Percentiles rank a stretch among this genome's conserved stretches.
phyloP scores from a whole-genome alignment of 37 sponge, comb jelly and placozoan species.

The Hexactinellida sp. region DNA sequence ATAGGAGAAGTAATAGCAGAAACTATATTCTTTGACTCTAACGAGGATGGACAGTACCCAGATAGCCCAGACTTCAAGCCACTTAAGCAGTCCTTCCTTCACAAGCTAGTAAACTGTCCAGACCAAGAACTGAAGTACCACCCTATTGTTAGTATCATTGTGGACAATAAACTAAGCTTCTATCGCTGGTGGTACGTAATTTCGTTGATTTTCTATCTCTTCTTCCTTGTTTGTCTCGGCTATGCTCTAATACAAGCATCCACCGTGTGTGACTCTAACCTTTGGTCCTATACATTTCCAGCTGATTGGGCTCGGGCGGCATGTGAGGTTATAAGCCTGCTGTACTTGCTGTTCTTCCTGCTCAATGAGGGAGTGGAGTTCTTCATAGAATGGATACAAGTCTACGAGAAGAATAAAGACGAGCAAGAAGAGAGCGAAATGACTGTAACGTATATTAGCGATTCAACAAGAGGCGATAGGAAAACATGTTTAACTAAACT shows the following conservation, averaged over 20 bases:
- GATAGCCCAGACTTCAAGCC: neutral
- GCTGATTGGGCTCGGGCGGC: neutral
- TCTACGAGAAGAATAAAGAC: neutral
- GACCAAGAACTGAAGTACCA: neutral
- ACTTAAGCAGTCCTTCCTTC: neutral
- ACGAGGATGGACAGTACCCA: neutral
- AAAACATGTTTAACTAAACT: neutral
- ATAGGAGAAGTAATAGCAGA: neutral
- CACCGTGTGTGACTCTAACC: neutral
- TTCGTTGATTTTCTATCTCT: neutral
- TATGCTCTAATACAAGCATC: conserved; percentile 14
- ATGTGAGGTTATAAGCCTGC: neutral
- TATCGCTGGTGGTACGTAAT: conserved; percentile 5
- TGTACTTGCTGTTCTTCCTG: neutral
- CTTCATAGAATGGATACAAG: neutral
- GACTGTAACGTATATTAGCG: neutral
- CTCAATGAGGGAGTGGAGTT: neutral
- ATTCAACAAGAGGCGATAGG: neutral
- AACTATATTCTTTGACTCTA: neutral
- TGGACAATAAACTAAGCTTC: neutral
- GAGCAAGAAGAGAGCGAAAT: neutral
- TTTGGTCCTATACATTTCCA: neutral
- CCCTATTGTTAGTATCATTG: neutral
- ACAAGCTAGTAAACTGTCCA: neutral
- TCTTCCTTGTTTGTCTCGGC: neutral